Conservation (phyloP, 2,113 vertebrate species). For the Dipodomys stephensi region DNA sequence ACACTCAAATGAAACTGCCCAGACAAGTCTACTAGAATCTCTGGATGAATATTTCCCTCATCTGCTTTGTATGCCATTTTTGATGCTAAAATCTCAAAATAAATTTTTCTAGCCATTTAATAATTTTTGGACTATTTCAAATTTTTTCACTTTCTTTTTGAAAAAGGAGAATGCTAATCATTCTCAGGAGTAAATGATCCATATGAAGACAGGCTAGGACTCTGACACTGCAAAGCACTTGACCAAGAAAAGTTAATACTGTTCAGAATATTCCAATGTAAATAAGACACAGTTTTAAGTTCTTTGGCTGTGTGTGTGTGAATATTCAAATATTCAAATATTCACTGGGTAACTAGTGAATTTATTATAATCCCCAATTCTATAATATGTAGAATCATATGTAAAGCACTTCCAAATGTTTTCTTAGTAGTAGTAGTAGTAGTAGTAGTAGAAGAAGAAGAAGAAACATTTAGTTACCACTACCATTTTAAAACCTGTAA, state of each 20-base stretch:
- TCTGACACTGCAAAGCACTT: not conserved
- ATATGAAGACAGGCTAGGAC: constrained; percentile 26
- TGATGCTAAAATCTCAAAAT: not conserved
- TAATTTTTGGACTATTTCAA: constrained; percentile 9
- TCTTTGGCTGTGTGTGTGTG: not conserved
- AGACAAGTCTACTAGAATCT: not conserved
- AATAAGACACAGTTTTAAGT: not conserved
- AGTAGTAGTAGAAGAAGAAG: too few relatives aligned
- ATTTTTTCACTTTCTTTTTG: not conserved
- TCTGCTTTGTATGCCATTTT: not conserved
- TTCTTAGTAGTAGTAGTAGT: constrained; percentile 60
- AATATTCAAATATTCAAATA: too few relatives aligned
- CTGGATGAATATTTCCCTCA: not conserved
- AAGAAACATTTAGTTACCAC: constrained; percentile 47
- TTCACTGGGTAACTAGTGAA: not conserved
- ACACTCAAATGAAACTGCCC: not conserved
- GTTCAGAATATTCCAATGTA: constrained; percentile 42
- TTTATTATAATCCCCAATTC: not conserved
- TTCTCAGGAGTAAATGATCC: not conserved
- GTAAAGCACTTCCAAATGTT: constrained; percentile 51
- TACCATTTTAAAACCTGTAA: constrained; percentile 23
- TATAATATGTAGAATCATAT: constrained; percentile 39
- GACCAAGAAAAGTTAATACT: not conserved
- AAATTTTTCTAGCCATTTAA: not conserved
- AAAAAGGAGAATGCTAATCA: not conserved